Evolutionary conservation across 2,113 vertebrate genomes (phyloP).

Genomic region (Circaetus cinerascens): DNA sequence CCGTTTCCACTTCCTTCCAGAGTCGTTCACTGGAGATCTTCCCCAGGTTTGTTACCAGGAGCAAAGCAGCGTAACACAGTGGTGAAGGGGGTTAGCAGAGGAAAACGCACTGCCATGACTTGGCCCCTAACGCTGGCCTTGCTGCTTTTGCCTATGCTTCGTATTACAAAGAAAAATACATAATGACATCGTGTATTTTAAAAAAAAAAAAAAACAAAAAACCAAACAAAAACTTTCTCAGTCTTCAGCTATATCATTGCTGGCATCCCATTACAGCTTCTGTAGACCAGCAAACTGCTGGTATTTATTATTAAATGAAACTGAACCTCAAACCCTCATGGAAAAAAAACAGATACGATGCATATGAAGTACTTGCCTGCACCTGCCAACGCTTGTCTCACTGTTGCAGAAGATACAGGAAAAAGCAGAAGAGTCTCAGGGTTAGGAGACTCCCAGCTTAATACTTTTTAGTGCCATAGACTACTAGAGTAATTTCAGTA

Average conservation of each 20-base stretch:
- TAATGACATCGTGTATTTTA: background rate
- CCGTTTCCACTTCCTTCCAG: background rate
- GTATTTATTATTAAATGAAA: background rate
- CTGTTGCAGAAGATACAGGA: background rate
- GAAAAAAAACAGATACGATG: background rate
- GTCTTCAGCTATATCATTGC: background rate
- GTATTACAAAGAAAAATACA: background rate
- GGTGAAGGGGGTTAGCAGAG: background rate
- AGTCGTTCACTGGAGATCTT: background rate
- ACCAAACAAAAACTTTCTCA: background rate
- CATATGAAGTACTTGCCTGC: background rate
- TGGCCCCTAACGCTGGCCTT: fast-evolving
- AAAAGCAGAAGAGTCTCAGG: background rate
- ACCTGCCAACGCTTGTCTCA: background rate
- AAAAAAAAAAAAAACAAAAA: background rate
- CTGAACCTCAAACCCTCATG: background rate
- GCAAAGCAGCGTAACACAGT: background rate
- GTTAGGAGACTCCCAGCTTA: background rate
- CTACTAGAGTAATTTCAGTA: background rate
- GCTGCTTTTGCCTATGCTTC: fast-evolving
- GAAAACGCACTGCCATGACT: background rate
- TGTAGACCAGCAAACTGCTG: background rate
- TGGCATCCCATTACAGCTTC: background rate
- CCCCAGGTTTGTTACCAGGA: background rate
- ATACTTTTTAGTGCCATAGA: background rate